These are phyloP conservation scores for Notocelia uddmanniana DNA, from an alignment of 2,888 invertebrate species.

Conservation along the genomic window DNA sequence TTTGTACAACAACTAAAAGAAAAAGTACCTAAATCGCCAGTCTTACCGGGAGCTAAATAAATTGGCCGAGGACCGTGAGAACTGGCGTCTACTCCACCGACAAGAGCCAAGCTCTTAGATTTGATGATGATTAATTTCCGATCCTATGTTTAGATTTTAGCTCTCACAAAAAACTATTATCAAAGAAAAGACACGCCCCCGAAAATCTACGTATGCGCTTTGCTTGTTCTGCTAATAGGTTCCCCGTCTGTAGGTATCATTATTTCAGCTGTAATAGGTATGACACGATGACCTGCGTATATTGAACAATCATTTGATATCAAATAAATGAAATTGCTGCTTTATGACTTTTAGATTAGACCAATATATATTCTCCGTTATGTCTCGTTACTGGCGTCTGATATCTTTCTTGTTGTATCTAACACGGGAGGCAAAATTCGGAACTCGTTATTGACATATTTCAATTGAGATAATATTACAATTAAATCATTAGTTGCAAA, in stretches of 20 bases:
- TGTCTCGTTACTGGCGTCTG: background rate
- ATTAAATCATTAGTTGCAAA: background rate
- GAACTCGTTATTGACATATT: background rate
- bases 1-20: too few relatives aligned
- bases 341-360: slow-evolving; percentile 33
- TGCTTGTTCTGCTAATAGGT: slow-evolving; percentile 7
- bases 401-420: background rate
- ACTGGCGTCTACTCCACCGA: too few relatives aligned
- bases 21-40: too few relatives aligned
- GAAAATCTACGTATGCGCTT: background rate
- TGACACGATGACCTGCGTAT: slow-evolving; percentile 10
- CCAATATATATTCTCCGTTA: slow-evolving; percentile 1
- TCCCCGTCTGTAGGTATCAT: background rate
- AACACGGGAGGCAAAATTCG: background rate
- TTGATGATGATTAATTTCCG: too few relatives aligned
- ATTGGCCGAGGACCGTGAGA: too few relatives aligned
- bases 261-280: slow-evolving; percentile 13
- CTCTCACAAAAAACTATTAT: too few relatives aligned
- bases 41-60: too few relatives aligned
- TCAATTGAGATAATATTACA: background rate
- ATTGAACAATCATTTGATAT: slow-evolving; percentile 29
- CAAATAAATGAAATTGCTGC: slow-evolving; percentile 23
- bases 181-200: too few relatives aligned
- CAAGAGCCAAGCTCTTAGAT: too few relatives aligned
- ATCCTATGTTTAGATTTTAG: too few relatives aligned